These are phyloP conservation scores for Buathra laborator DNA, from an alignment of 2,888 invertebrate genomes.

Conservation along the genomic window DNA sequence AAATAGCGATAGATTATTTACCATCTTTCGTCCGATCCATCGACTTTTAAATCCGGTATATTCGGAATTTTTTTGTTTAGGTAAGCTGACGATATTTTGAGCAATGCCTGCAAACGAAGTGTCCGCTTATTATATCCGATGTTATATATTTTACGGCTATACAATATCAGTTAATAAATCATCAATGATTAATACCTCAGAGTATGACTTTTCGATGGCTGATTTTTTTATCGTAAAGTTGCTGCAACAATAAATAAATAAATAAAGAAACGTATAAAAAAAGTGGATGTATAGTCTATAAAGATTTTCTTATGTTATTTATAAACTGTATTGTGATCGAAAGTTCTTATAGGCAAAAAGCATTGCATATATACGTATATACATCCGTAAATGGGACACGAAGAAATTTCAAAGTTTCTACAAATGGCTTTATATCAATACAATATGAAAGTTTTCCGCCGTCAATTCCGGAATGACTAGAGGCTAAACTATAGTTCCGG, in stretches of 20 bases:
- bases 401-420: not conserved
- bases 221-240: constrained; percentile 96
- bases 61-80: constrained; percentile 97
- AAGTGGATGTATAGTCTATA: not conserved
- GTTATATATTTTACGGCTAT: not conserved
- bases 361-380: not conserved
- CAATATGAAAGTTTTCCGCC: not conserved
- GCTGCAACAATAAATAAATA: constrained; percentile 84
- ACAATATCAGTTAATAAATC: not conserved
- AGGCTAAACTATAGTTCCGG: not conserved
- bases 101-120: constrained; percentile 89
- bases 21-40: constrained; percentile 96
- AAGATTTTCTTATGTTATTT: not conserved
- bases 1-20: constrained; percentile 83
- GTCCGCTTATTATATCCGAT: constrained; percentile 4
- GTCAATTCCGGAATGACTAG: not conserved
- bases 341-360: not conserved
- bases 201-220: constrained; percentile 97
- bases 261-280: not conserved
- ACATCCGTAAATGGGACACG: constrained; percentile 9
- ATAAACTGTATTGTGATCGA: not conserved
- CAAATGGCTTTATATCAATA: not conserved
- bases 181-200: constrained; percentile 89
- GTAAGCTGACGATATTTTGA: constrained; percentile 96
- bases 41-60: constrained; percentile 95